A percentile compares a stretch with the other conserved stretches of the same genome.
These are phyloP conservation scores for Aromia moschata DNA, from an alignment of 2,888 invertebrate genomes.

Conservation along the genomic window DNA sequence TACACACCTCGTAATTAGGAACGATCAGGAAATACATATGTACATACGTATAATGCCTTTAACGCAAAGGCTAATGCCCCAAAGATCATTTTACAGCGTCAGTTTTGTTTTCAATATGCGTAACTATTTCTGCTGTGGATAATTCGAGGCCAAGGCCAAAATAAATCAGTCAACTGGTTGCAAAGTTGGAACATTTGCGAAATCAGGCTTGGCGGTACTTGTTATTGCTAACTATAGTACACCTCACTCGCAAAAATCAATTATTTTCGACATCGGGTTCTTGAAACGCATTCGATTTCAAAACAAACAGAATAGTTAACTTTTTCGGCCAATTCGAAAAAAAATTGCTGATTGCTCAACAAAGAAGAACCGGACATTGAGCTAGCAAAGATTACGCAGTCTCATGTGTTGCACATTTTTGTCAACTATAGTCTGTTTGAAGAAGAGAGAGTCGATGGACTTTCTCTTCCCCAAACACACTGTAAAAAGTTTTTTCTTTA, in stretches of 20 bases:
- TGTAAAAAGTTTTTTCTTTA: too few species aligned
- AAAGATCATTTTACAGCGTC: not conserved
- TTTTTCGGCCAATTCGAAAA: too few species aligned
- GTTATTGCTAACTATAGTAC: not conserved
- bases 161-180: not conserved
- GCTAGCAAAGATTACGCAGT: too few species aligned
- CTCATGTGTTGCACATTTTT: too few species aligned
- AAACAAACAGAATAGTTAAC: not conserved
- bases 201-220: conserved; percentile 2
- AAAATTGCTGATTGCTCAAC: not conserved
- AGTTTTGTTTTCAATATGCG: not conserved
- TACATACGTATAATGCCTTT: too few species aligned
- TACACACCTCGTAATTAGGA: too few species aligned
- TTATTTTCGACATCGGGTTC: not conserved
- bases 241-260: not conserved
- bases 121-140: not conserved
- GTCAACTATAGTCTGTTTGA: too few species aligned
- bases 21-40: too few species aligned
- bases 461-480: too few species aligned
- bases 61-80: not conserved
- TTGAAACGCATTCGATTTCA: not conserved
- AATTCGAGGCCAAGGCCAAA: conserved; percentile 9
- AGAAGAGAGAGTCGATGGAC: too few species aligned
- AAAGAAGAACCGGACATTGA: too few species aligned
- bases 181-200: not conserved